These are phyloP conservation scores for Anhinga anhinga DNA, from an alignment of 2,113 vertebrate genomes.

Conservation along the genomic window DNA sequence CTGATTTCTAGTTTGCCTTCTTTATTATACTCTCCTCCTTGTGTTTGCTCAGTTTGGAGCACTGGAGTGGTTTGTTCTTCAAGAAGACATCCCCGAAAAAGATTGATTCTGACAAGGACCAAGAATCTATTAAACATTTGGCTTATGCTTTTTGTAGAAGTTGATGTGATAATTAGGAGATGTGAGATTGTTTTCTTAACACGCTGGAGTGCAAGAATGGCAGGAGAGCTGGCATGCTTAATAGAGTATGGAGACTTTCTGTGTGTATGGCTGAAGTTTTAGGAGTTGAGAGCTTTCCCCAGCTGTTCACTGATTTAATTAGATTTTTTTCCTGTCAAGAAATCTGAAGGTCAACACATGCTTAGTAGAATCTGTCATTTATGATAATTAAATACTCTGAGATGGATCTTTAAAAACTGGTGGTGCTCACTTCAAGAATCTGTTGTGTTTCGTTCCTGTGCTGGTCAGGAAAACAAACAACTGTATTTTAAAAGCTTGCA, in stretches of 20 bases:
- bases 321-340: neutral
- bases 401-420: neutral
- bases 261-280: neutral
- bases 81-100: neutral
- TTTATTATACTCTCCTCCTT: neutral
- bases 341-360: slow-evolving; percentile 39
- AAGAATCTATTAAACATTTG: neutral
- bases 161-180: neutral
- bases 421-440: neutral
- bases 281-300: neutral
- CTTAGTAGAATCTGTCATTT: slow-evolving; percentile 29
- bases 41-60: neutral
- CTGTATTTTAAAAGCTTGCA: neutral
- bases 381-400: neutral
- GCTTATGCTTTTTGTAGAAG: neutral
- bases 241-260: neutral
- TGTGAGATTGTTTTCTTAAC: neutral
- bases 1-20: neutral
- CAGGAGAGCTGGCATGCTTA: neutral
- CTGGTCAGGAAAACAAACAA: neutral
- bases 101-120: slow-evolving; percentile 11
- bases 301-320: slow-evolving; percentile 47
- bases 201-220: neutral
- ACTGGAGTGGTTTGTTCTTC: neutral
- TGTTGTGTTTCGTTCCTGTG: neutral